Evolutionary conservation across 2,888 invertebrate genomes (phyloP), one percentile per base, ranked within the genome.

Genomic region (Bombylius discolor): DNA sequence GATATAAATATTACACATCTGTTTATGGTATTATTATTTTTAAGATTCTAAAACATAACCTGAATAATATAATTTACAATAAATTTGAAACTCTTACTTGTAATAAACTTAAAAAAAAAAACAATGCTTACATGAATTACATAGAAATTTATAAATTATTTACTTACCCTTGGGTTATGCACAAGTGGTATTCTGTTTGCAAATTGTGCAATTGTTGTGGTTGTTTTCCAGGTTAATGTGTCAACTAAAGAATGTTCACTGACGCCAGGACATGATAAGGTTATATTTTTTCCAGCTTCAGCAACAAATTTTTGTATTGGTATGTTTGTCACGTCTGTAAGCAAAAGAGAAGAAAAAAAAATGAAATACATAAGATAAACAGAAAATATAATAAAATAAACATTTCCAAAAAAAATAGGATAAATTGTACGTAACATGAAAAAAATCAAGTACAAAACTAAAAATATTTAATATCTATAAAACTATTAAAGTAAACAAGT

Each of bases 191-290:
- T 73, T 59, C 72, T 71, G 67, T 74, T 74, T 64, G 73, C 71
- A 64, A 73, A 74, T 65, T 74, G 72, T 52, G 74, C 74, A 66
- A 74, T 73, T 61, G 72, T 73, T 52, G 58, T 58, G 45, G 60
- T 58, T 54, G 73, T 74, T 65, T 73, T 74, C 84, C 84, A 84
- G 67, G 81, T 82, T 64, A 84, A 71, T 63, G 78, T 79, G 67
- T 79, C 76, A 63, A 84, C 79, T 64, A 84, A 70, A 46, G 83
- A 81, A 64, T 81, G 80, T 70, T 83, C 83, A 64, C 79, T 81
- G 59, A 83, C 82, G 47, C 84, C 84, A 44, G 83, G 84, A 73
- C 84, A 84, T 57, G 79, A 75, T 63, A 84, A 72, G 58, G 82
- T 81, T 62, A 81, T 78, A 72, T 84, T 84, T 64, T 78, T 78